Evolutionary conservation across 2,888 invertebrate species (phyloP), one percentile per base, ranked within the genome.

Genomic region (Leptinotarsa rubiginosa): DNA sequence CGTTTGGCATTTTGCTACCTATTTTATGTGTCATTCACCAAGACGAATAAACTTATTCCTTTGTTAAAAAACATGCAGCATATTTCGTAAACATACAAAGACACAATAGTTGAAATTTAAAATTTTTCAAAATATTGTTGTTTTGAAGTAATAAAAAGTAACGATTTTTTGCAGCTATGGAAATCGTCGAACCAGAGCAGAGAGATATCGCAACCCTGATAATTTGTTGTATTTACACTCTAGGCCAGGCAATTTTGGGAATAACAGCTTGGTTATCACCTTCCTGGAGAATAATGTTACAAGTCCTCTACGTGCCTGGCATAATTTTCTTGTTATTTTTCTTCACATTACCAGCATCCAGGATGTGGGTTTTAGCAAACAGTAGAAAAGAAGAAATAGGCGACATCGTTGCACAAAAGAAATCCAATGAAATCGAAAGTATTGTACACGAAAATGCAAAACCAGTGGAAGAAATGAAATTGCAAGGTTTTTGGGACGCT

Each of bases 191-290:
- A 1, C 92, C 92, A 15, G 90, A 91, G 76, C 90, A 91, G 50
- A 89, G 95, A n/a, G 92, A 93, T 50, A 85, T 93, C 50, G 92
- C 92, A 1, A 93, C 93, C 79, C 88, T 92, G 69, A 88, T 93
- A 50, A 90, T 93, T 13, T 91, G 92, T 54, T 89, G 92, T 13
- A 92, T 93, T 68, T 91, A 93, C 82, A 91, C 93, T 0, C 80
- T 91, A 15, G 94, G 94, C 0, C 91, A 92, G 80, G 90, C 92
- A 1, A 81, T 90, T 0, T 85, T 94, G 47, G 92, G 93, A 0
- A 83, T 92, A 70, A 86, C 91, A 47, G 93, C 94, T 76, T 92
- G 92, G 88, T 88, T 88, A 77, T 87, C 90, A 72, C 90, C 89
- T 62, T 88, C 92, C 83, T 95, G 95, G 94, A 89, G 93, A 47